A percentile compares a stretch with the other conserved stretches of the same genome.
Evolutionary conservation across 2,113 vertebrate genomes (phyloP).

Genomic region (Gallinago paraguaiae): DNA sequence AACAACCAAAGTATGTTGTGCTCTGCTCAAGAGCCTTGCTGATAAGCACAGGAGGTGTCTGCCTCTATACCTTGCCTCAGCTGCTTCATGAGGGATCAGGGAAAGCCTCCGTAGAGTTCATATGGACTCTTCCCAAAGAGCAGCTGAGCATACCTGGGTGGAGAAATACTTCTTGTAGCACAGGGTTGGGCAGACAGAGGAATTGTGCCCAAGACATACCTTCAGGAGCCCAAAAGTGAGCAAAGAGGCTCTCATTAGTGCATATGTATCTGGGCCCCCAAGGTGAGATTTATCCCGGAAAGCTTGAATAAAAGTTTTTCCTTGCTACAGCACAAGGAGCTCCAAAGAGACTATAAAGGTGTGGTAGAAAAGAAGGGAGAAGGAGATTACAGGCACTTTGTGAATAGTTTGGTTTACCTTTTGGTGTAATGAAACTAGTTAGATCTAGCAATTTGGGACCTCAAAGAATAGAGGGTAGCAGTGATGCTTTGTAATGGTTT

Average conservation of each 20-base stretch:
- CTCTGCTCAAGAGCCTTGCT: background rate
- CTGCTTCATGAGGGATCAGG: background rate
- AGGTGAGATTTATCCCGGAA: background rate
- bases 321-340: background rate
- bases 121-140: background rate
- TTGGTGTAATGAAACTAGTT: background rate
- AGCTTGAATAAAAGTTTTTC: background rate
- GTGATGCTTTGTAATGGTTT: background rate
- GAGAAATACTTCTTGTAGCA: fast-evolving
- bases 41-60: background rate
- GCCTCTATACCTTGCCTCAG: background rate
- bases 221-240: background rate
- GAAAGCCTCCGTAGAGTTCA: fast-evolving
- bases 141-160: background rate
- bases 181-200: too few species aligned
- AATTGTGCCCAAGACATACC: fast-evolving
- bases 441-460: background rate
- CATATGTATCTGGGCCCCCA: background rate
- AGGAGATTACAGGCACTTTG: background rate
- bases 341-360: background rate
- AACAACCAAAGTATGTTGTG: background rate
- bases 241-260: background rate
- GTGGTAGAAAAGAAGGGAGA: background rate
- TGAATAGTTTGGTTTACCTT: background rate
- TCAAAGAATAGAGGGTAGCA: background rate